Base-by-base conservation (phyloP, 2,113 vertebrate genomes). In the Microtus montanus region DNA sequence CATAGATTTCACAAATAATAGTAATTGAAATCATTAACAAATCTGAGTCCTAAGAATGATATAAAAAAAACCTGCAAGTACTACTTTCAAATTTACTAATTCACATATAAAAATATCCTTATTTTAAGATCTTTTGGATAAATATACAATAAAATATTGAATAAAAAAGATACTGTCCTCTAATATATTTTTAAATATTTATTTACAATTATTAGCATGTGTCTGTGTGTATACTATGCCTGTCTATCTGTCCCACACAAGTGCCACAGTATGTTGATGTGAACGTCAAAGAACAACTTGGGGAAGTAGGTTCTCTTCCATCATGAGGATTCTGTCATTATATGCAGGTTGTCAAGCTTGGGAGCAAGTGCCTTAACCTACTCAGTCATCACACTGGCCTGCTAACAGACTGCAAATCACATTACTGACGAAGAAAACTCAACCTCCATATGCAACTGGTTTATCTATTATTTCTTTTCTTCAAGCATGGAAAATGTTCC, bases 1-100 rank as follows among this genome's bases (percentile, higher is more conserved):
- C n/a, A n/a, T n/a, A n/a, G n/a, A 41, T 63, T 89, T 96, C 92
- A 73, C 54, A 95, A 96, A 92, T 3, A 24, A 74, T 77, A 44
- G 11, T 91, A 86, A 94, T 78, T 88, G 82, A 95, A 93, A 73
- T 74, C 6, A 70, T 78, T 64, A 93, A 93, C 80, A 83, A 92
- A 92, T 58, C 38, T 95, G 38, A 52, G 14, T 88, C 74, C 24
- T 47, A 95, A 85, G 22, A 20, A 86, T 85, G 11, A 75, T 47
- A 89, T 68, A 90, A 95, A 84, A 92, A 92, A 54, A 92, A 85
- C 33, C 33, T 88, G 30, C 63, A 93, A 92, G 52, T 20, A 78
- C 1, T 9, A 35, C 74, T 85, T 74, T 83, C 89, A 90, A 88
- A n/a, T 58, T 44, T 86, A 38, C 58, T 77, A 90, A 88, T 71